Conservation (phyloP, 2,888 invertebrate genomes). For the Agriotes lineatus region DNA sequence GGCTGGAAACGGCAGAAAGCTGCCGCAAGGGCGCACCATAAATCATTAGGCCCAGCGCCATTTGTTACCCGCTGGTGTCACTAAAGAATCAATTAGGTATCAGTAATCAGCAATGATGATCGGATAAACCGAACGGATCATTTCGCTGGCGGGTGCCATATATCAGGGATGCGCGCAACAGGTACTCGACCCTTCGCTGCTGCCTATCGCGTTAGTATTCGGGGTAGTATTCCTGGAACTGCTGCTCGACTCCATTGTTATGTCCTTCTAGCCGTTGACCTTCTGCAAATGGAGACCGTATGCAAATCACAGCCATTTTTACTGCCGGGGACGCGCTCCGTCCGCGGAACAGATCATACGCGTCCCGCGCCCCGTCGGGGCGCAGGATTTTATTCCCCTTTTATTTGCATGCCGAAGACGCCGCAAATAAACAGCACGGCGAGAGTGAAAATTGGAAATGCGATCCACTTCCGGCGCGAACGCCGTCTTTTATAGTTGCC, state of each 20-base stretch:
- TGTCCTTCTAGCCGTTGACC: constrained; percentile 50
- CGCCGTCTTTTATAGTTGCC: too few relatives aligned
- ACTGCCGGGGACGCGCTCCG: not conserved
- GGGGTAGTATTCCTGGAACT: constrained; percentile 45
- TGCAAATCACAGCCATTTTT: constrained; percentile 47
- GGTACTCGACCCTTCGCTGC: constrained; percentile 48
- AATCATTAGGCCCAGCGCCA: constrained; percentile 12
- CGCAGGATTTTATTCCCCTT: not conserved
- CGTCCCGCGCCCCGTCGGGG: not conserved
- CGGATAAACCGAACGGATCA: constrained; percentile 42
- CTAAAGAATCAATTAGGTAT: constrained; percentile 43
- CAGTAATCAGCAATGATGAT: constrained; percentile 39
- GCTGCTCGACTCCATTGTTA: constrained; percentile 50
- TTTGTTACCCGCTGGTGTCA: constrained; percentile 31
- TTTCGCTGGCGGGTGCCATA: constrained; percentile 42
- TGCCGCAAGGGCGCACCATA: not conserved
- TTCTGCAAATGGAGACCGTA: constrained; percentile 46
- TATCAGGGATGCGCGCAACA: constrained; percentile 49
- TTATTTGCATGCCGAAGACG: not conserved
- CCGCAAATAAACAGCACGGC: too few relatives aligned
- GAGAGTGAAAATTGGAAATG: too few relatives aligned
- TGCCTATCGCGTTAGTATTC: constrained; percentile 47
- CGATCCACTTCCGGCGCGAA: too few relatives aligned
- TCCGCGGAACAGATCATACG: constrained; percentile 34
- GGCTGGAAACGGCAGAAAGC: not conserved